Base-by-base conservation (phyloP, 1,140 invertebrate genomes). In the Neomicropteryx cornuta region DNA sequence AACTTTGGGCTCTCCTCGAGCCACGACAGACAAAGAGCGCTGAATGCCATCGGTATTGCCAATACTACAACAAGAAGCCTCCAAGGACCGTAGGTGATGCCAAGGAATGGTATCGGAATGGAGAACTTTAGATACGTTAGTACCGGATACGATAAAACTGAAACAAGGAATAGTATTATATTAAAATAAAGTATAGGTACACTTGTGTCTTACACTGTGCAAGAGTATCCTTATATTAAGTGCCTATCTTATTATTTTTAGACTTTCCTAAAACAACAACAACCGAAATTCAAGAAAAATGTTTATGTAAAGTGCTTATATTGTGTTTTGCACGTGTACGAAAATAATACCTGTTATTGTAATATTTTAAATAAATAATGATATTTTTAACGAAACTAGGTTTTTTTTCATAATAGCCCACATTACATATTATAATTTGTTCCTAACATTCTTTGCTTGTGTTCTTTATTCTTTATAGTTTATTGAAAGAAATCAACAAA, bases 1-100 rank as follows among this genome's bases (percentile, higher is more conserved):
- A 75, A 83, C 48, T 81, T 79, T 2, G 82, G 81, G 51, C 78
- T 82, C 50, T 83, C 81, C 0, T 74, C 75, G 46, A 80, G 75
- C 28, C 68, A 66, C 14, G 68, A 58, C 17, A 83, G 60, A 10
- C 69, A 47, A 2, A 76, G 33, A 2, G 73, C 74, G 1, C 72
- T 74, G 0, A 73, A 35, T 0, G 82, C 64, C 44, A 73, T 64
- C 0, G 80, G 79, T 4, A 81, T 34, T 2, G 76, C 68, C 53
- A 75, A 79, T 1, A 79, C 39, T 1, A 75, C 53, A 1, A 82
- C 56, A 50, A 79, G 80, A 3, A 83, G 59, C 13, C 81, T 62
- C 82, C 82, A 86, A 11, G 73, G 75, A 53, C 70, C 49, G 62
- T 71, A 50, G 39, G 59, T 36, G 58, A 72, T 50, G 41, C 58